Evolutionary conservation across 35 echinoderm and acorn worm species (phyloP).

Genomic region (Apostichopus parvimensis): DNA sequence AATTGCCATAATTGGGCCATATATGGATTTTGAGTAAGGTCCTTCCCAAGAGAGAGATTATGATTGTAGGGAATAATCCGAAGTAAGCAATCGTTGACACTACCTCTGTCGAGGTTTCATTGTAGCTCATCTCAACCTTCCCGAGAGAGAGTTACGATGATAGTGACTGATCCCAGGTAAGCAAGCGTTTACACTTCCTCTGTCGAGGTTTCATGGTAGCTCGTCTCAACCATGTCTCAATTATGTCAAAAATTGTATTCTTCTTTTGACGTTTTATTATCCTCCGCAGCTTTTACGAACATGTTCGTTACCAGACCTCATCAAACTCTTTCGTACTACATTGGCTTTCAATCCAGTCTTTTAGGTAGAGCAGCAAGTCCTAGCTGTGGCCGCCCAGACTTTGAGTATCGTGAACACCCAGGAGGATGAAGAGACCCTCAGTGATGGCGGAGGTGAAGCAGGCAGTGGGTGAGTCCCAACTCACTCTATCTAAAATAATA

Average conservation of each 20-base stretch:
- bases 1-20: too few species aligned
- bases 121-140: too few species aligned
- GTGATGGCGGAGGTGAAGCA: slow-evolving; percentile 53
- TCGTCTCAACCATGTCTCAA: too few species aligned
- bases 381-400: slow-evolving; percentile 63
- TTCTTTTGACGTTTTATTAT: not conserved
- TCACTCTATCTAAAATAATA: not conserved
- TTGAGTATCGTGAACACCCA: slow-evolving; percentile 13
- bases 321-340: slow-evolving; percentile 95
- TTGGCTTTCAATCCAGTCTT: slow-evolving; percentile 93
- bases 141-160: too few species aligned
- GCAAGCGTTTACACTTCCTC: too few species aligned
- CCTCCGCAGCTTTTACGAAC: slow-evolving; percentile 79
- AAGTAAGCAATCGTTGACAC: too few species aligned
- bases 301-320: slow-evolving; percentile 89
- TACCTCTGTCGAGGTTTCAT: too few species aligned
- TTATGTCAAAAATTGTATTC: not conserved
- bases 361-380: slow-evolving; percentile 74
- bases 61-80: too few species aligned
- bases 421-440: slow-evolving; percentile 5
- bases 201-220: too few species aligned
- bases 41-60: too few species aligned
- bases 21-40: too few species aligned
- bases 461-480: slow-evolving; percentile 46
- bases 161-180: too few species aligned